Evolutionary conservation across 2,797 vertebrate genomes (phyloP), one percentile per base, ranked within the genome.

Genomic region (Manis javanica): DNA sequence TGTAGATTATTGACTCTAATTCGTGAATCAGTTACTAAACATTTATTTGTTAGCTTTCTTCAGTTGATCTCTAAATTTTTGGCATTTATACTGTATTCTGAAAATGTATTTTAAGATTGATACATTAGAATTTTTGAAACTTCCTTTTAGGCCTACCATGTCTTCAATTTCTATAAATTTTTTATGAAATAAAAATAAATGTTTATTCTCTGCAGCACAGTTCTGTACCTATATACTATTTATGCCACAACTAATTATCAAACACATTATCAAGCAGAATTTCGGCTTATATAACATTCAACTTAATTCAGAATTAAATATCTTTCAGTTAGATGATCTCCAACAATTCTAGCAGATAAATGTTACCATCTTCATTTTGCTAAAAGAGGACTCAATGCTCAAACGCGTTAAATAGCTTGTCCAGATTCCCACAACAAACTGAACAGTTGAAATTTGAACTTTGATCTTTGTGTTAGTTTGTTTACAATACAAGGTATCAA

Each of bases 161-260:
- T 51, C 66, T 87, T 87, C 29, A 74, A 59, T 87, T 94, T 92
- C 85, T 31, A 87, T 55, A 83, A 83, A 59, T 51, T 69, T 85
- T 96, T 90, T 46, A 46, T 46, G 46, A 46, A 46, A 46, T 46
- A 12, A 46, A 11, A 46, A 89, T 55, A 34, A 81, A 87, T 90
- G 21, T 31, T 5, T 37, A 37, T 84, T 53, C 16, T 84, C n/a
- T 85, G 66, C 61, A 49, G 71, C 42, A 81, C 2, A 63, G 7
- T 72, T 77, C 34, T 0, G 86, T 46, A 64, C 5, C 39, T 64
- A 34, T 46, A 23, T 51, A 49, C 66, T 51, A 83, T 81, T 72
- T 84, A 64, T 46, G 15, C 3, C 18, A 64, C 12, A 79, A 63
- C 3, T 51, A 34, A 89, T 85, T 21, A 46, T 46, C 46, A 46